These are phyloP conservation scores for Eristalinus aeneus DNA, from an alignment of 2,888 invertebrate species.

Conservation along the genomic window DNA sequence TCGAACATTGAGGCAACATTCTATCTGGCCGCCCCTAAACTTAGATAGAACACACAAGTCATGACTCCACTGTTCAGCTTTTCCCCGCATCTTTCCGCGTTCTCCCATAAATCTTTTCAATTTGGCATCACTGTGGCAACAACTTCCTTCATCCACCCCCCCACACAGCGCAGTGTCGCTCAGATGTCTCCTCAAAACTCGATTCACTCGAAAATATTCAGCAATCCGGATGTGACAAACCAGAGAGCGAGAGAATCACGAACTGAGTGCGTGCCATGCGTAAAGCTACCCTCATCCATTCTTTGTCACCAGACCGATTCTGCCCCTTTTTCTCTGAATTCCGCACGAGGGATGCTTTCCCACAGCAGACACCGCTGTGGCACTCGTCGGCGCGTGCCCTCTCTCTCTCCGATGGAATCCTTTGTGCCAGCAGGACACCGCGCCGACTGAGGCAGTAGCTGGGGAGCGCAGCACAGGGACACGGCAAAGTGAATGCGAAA, in stretches of 20 bases:
- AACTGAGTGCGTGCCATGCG: conserved; percentile 27
- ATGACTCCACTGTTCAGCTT: background rate
- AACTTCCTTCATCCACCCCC: background rate
- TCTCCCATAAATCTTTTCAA: background rate
- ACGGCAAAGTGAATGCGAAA: conserved; percentile 48
- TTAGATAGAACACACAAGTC: too few species aligned
- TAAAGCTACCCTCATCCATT: background rate
- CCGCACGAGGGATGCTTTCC: conserved; percentile 9
- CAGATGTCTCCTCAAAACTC: background rate
- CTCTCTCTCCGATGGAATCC: background rate
- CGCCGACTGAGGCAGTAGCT: background rate
- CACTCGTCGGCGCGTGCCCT: conserved; percentile 22
- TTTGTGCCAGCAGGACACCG: background rate
- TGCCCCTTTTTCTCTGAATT: background rate
- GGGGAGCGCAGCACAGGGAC: background rate
- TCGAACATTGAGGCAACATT: too few species aligned
- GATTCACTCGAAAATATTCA: background rate
- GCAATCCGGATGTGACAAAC: background rate
- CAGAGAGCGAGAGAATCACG: background rate
- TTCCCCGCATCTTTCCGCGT: background rate
- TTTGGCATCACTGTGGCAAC: background rate
- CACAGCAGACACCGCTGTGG: background rate
- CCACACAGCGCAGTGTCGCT: background rate
- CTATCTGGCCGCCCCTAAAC: too few species aligned
- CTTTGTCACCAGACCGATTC: background rate